Percentiles rank a stretch among this genome's conserved stretches.
Conservation (phyloP, 2,113 vertebrate species). For the Zootoca vivipara region DNA sequence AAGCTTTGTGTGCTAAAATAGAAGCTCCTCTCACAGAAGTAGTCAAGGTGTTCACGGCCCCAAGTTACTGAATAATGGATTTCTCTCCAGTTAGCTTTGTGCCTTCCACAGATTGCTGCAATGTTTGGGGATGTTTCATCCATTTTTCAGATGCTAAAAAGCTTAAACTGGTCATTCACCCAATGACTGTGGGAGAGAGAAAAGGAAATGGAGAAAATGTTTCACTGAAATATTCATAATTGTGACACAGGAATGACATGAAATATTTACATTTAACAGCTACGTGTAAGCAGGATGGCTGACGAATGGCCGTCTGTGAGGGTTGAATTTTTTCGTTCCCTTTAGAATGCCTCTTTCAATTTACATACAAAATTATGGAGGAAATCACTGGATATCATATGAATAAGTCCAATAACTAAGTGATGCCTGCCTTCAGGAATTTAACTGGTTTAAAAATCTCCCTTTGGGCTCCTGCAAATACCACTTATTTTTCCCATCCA, state of each 20-base stretch:
- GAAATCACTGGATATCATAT: not conserved
- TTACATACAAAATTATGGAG: not conserved
- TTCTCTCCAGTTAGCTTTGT: conserved; percentile 58
- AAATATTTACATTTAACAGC: conserved; percentile 57
- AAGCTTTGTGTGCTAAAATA: conserved; percentile 17
- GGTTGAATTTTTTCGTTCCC: not conserved
- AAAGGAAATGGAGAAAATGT: conserved; percentile 61
- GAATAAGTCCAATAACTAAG: not conserved
- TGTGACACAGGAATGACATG: conserved; percentile 57
- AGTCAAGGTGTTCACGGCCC: conserved; percentile 53
- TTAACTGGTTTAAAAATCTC: not conserved
- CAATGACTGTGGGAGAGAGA: conserved; percentile 13
- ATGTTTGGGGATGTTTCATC: conserved; percentile 50
- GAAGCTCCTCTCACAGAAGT: not conserved
- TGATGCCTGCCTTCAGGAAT: not conserved
- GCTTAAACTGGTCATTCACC: conserved; percentile 55
- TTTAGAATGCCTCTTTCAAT: not conserved
- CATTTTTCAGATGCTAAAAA: conserved; percentile 55
- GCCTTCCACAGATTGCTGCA: conserved; percentile 57
- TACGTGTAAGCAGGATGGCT: conserved; percentile 46
- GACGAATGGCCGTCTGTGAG: conserved; percentile 40
- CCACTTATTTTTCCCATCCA: not conserved
- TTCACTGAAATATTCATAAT: conserved; percentile 67
- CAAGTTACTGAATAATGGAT: conserved; percentile 70
- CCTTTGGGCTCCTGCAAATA: not conserved